Evolutionary conservation across 2,888 invertebrate genomes (phyloP).

Genomic region (Ophonus ardosiacus): DNA sequence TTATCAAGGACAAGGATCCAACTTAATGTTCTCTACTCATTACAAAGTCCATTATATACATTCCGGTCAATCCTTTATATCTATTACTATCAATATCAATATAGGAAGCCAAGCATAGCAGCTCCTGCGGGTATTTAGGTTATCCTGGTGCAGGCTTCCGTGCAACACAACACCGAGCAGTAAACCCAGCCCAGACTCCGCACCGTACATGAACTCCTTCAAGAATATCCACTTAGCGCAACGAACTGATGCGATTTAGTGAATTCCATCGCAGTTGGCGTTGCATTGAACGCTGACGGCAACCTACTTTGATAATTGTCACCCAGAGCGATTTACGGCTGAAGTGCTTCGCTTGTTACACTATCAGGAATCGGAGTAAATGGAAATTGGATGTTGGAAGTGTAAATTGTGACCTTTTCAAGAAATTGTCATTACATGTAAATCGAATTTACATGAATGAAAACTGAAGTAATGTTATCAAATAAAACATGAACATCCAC

Average conservation of each 20-base stretch:
- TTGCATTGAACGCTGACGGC: background rate
- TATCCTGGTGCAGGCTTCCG: slow-evolving; percentile 46
- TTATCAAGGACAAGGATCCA: no score
- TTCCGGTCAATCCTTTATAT: background rate
- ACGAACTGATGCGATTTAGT: slow-evolving; percentile 17
- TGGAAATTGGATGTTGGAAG: no score
- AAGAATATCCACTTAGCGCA: slow-evolving; percentile 39
- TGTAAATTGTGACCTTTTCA: no score
- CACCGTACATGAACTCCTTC: slow-evolving; percentile 13
- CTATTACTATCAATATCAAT: slow-evolving; percentile 19
- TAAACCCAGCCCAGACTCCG: no score
- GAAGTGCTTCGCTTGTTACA: slow-evolving; percentile 1
- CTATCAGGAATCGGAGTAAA: slow-evolving; percentile 1
- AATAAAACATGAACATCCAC: no score
- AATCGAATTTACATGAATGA: no score
- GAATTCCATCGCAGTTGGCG: background rate
- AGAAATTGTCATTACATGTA: no score
- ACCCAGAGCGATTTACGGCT: slow-evolving; percentile 3
- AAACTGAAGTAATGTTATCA: no score
- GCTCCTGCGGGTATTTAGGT: slow-evolving; percentile 51
- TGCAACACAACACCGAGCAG: background rate
- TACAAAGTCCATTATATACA: no score
- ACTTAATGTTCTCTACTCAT: no score
- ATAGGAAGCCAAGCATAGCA: slow-evolving; percentile 45
- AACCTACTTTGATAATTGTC: slow-evolving; percentile 34